phyloP scores from a whole-genome alignment of 2,888 invertebrate genomes.

The Oscheius sp. region DNA sequence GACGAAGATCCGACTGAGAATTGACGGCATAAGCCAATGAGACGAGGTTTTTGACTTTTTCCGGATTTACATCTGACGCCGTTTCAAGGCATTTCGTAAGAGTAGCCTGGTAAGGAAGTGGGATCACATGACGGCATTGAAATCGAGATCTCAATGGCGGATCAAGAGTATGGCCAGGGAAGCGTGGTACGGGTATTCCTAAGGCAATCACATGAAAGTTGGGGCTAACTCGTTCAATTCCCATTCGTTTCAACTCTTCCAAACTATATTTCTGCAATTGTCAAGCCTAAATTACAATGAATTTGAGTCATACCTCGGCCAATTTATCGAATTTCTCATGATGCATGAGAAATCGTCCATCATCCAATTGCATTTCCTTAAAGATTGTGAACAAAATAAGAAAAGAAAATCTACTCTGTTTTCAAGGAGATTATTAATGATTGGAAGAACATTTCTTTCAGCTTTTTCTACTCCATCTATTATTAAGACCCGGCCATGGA shows the following conservation, averaged over 20 bases:
- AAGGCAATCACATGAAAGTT: conserved; percentile 90
- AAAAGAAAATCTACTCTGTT: too few species aligned
- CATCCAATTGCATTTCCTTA: conserved; percentile 99
- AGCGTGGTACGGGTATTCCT: conserved; percentile 87
- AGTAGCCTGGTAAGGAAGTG: conserved; percentile 74
- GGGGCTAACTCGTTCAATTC: conserved; percentile 88
- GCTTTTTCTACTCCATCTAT: conserved; percentile 97
- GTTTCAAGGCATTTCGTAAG: conserved; percentile 64
- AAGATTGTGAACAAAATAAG: too few species aligned
- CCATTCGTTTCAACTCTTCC: conserved; percentile 84
- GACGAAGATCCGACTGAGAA: conserved; percentile 73
- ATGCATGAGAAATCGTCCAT: conserved; percentile 90
- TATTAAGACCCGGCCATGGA: conserved; percentile 85
- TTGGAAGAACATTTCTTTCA: conserved; percentile 93
- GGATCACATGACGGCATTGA: conserved; percentile 84
- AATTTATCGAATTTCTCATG: conserved; percentile 88
- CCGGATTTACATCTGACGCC: conserved; percentile 75
- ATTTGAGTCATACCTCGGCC: conserved; percentile 75
- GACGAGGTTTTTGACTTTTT: conserved; percentile 78
- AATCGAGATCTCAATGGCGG: conserved; percentile 89
- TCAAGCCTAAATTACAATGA: not conserved
- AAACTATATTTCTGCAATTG: conserved; percentile 79
- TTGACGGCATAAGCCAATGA: conserved; percentile 82
- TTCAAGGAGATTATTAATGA: conserved; percentile 92
- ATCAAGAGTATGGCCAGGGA: conserved; percentile 90